These are phyloP conservation scores for Gryon sp. DNA, from an alignment of 1,140 invertebrate genomes.

Conservation along the genomic window DNA sequence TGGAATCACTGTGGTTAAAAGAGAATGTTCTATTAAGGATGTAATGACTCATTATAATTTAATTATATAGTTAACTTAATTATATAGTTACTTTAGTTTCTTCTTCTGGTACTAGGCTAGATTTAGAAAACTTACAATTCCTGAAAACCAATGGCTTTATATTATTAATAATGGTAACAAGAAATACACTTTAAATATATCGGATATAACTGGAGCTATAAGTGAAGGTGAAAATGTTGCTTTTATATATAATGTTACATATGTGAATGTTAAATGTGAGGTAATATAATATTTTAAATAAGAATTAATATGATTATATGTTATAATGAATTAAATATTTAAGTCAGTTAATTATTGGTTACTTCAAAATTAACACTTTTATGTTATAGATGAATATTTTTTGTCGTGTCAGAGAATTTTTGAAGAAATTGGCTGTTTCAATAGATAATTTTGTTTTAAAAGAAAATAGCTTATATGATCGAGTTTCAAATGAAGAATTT, in stretches of 20 bases:
- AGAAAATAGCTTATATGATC: conserved; percentile 85
- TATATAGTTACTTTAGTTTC: background rate
- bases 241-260: conserved; percentile 86
- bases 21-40: too few species aligned
- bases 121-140: conserved; percentile 83
- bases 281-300: conserved; percentile 76
- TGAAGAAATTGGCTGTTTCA: conserved; percentile 82
- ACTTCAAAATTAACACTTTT: conserved; percentile 13
- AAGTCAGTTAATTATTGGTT: background rate
- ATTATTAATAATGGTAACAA: conserved; percentile 83
- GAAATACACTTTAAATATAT: conserved; percentile 78
- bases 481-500: conserved; percentile 90
- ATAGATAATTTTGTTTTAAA: conserved; percentile 83
- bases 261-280: conserved; percentile 76
- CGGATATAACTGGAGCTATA: conserved; percentile 81
- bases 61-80: too few species aligned
- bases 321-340: background rate
- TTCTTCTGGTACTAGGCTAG: conserved; percentile 79
- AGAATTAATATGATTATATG: background rate
- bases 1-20: too few species aligned
- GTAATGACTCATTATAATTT: too few species aligned
- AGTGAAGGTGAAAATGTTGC: conserved; percentile 91
- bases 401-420: conserved; percentile 84
- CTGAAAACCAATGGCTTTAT: conserved; percentile 89
- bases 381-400: conserved; percentile 80